Base-by-base conservation (phyloP, 2,113 vertebrate genomes). In the Pelobates fuscus region DNA sequence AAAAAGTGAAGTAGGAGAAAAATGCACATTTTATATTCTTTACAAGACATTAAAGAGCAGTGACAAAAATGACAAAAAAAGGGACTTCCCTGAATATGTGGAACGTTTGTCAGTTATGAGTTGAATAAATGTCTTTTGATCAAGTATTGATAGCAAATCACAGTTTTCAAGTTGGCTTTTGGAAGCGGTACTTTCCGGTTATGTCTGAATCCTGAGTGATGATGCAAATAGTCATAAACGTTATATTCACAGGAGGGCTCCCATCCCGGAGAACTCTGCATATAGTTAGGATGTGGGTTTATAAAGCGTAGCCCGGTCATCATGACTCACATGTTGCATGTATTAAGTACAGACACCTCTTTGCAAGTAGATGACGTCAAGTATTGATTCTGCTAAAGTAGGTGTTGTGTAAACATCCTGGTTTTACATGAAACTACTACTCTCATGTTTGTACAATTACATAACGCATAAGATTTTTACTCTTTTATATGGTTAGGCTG, bases 201-300 rank as follows among this genome's bases (percentile, higher is more conserved):
- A 43, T 65, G 70, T 71, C 70, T 71, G 70, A 26, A 60, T 27
- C 20, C 66, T 49, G 43, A 6, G 5, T 71, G 57, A 61, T 43
- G 41, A 52, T 15, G 37, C 7, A 23, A n/a, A 24, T 43, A 21
- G n/a, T 24, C 26, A 67, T 11, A 58, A 58, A 58, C 59, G 52
- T 18, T n/a, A 66, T 30, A 67, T 75, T 67, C 54, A 75, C 37
- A 26, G 24, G 18, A 43, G 30, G 2, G 21, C 63, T 67, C 44
- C 24, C 20, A 18, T 41, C 52, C 46, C 61, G 37, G 62, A 32
- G 46, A 43, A 30, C 58, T 27, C 18, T 37, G 32, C 37, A 66
- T 30, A 57, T 67, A 52, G 54, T 67, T 67, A 75, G 72, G 72
- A 75, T 75, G 72, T 75, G 72, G 67, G 72, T 67, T 67, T 75